Percentiles rank a stretch among this genome's conserved stretches.
Conservation (phyloP, 2,113 vertebrate genomes). For the human (Homo sapiens) region GRCh38 chr14:47868001-47868500, state of each 20-base stretch:
- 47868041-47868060: neutral
- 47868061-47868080: neutral
- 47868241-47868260: neutral
- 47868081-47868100: neutral
- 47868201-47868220: neutral
- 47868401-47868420: neutral
- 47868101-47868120: neutral
- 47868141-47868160: neutral
- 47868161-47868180: neutral
- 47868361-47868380: neutral
- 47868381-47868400: neutral
- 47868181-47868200: neutral
- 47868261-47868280: neutral
- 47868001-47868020: neutral
- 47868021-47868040: neutral
- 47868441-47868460: neutral
- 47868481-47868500: neutral
- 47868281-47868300: neutral
- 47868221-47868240: neutral
- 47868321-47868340: neutral
- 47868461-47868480: neutral
- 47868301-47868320: neutral
- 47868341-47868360: neutral
- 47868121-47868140: neutral
- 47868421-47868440: neutral